Percentiles rank a stretch among this genome's conserved stretches.
Conservation (phyloP, 2,113 vertebrate genomes). For the Neotoma lepida region DNA sequence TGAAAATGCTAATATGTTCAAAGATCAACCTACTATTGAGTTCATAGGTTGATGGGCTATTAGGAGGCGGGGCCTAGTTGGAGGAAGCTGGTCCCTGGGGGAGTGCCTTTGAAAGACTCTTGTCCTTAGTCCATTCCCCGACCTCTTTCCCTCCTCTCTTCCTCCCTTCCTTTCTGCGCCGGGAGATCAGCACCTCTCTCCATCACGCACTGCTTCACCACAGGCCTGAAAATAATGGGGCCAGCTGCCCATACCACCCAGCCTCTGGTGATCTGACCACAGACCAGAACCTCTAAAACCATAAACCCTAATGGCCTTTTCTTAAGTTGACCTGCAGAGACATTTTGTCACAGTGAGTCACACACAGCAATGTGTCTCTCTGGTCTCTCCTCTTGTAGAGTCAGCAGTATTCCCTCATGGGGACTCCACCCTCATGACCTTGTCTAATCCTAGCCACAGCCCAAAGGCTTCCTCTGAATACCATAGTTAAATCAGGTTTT, state of each 20-base stretch:
- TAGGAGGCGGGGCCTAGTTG: not conserved
- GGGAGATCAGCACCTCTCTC: not conserved
- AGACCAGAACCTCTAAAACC: not conserved
- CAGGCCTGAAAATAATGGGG: not conserved
- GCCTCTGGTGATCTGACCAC: not conserved
- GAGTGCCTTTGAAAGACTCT: not conserved
- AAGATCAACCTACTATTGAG: not conserved
- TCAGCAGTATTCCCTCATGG: not conserved
- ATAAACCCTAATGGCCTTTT: not conserved
- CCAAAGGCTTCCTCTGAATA: not conserved
- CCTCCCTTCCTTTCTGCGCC: not conserved
- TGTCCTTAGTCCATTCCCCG: too few species aligned
- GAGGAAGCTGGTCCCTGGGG: not conserved
- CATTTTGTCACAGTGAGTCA: not conserved
- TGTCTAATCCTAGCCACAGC: not conserved
- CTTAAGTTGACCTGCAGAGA: not conserved
- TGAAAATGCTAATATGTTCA: not conserved
- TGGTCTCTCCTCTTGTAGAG: too few species aligned
- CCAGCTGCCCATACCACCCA: not conserved
- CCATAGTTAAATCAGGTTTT: not conserved
- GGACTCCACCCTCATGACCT: not conserved
- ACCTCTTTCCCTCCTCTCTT: fast-evolving
- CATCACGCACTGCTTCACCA: not conserved
- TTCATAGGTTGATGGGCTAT: not conserved
- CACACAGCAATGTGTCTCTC: not conserved